Percentiles rank a stretch among this genome's conserved stretches.
Evolutionary conservation across 2,113 vertebrate species (phyloP).

Genomic region (Amphiprion percula): DNA sequence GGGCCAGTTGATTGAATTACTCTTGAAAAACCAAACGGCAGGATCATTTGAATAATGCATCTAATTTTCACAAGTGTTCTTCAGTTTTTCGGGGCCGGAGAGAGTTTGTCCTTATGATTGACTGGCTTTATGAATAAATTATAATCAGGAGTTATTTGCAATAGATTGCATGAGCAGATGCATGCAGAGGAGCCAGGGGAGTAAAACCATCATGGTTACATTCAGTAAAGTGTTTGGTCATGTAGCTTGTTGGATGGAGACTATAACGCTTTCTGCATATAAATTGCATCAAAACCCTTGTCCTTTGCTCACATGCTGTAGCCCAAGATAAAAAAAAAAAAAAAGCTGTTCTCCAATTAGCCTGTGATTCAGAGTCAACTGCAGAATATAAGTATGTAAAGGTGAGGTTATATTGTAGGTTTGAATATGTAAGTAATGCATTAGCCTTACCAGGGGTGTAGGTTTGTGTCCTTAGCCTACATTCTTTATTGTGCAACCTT

Average conservation of each 20-base stretch:
- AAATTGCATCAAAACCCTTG: background rate
- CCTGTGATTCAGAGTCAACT: too few relatives aligned
- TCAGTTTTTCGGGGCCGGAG: conserved; percentile 44
- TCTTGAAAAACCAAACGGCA: conserved; percentile 45
- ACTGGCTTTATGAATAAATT: conserved; percentile 52
- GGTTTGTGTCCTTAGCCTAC: too few relatives aligned
- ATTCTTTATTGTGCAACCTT: too few relatives aligned
- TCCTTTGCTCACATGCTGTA: too few relatives aligned
- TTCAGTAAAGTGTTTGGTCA: background rate
- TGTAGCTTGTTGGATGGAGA: background rate
- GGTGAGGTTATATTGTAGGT: too few relatives aligned
- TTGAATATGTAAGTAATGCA: too few relatives aligned
- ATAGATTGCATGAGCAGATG: conserved; percentile 36
- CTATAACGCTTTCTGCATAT: background rate
- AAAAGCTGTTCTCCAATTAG: too few relatives aligned
- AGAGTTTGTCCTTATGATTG: conserved; percentile 43
- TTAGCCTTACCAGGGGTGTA: too few relatives aligned
- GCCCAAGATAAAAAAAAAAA: too few relatives aligned
- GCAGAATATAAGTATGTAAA: too few relatives aligned
- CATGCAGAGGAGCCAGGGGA: conserved; percentile 8
- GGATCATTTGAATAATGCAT: conserved; percentile 66
- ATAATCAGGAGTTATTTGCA: conserved; percentile 25
- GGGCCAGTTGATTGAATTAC: conserved; percentile 54
- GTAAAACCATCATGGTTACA: background rate
- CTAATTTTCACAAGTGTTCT: conserved; percentile 71